These are phyloP conservation scores for Ataeniobius toweri DNA, from an alignment of 2,797 vertebrate genomes.

Conservation along the genomic window DNA sequence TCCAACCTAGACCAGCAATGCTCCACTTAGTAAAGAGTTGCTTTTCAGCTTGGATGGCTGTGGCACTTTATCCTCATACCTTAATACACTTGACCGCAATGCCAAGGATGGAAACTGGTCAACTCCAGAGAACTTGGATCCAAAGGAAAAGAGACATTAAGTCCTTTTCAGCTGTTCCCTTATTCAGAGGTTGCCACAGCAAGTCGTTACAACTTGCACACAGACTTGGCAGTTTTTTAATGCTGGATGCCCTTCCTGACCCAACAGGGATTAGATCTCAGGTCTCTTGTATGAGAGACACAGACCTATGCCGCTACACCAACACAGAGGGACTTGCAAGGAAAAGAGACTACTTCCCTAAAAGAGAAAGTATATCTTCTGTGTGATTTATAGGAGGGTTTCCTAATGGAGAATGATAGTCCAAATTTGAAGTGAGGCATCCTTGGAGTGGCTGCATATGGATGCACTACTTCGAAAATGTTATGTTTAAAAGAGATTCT, in stretches of 20 bases:
- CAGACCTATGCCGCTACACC: no score
- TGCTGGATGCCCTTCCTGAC: no score
- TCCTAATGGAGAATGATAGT: conserved; percentile 20
- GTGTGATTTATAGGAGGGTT: conserved; percentile 24
- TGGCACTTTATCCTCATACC: conserved; percentile 56
- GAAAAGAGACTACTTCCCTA: conserved; percentile 50
- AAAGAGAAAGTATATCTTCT: conserved; percentile 54
- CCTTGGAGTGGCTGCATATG: conserved; percentile 5
- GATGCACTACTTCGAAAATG: conserved; percentile 27
- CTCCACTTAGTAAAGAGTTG: conserved; percentile 38
- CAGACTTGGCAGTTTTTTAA: no score
- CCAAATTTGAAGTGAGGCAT: conserved; percentile 33
- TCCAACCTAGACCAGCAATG: conserved; percentile 6
- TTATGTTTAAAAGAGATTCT: not conserved
- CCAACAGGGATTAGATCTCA: no score
- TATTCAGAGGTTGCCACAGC: no score
- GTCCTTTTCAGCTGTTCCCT: no score
- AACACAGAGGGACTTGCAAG: not conserved
- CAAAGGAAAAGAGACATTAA: conserved; percentile 16
- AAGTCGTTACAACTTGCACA: no score
- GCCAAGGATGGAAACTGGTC: conserved; percentile 57
- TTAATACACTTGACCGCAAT: conserved; percentile 61
- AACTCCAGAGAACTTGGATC: conserved; percentile 50
- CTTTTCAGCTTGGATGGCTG: conserved; percentile 65
- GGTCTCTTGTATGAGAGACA: no score